Percentiles rank a stretch among this genome's conserved stretches.
Conservation (phyloP, 2,113 vertebrate genomes). For the Serilophus lunatus region DNA sequence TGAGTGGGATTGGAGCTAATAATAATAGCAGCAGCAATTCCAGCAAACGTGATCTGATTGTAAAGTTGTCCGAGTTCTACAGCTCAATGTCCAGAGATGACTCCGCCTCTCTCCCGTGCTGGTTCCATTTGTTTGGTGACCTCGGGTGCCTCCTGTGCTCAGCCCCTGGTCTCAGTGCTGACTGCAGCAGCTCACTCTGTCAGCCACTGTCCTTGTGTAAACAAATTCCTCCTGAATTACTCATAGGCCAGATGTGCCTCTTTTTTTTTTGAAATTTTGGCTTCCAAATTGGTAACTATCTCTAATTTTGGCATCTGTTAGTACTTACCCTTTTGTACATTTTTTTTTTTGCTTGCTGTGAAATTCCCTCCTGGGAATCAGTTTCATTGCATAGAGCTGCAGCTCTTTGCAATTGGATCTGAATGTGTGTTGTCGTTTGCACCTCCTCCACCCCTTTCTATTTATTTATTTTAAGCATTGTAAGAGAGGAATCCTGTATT, state of each 20-base stretch:
- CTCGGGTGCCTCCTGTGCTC: neutral
- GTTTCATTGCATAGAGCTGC: neutral
- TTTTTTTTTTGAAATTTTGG: slow-evolving; percentile 39
- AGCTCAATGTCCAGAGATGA: neutral
- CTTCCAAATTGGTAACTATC: neutral
- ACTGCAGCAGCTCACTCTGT: slow-evolving; percentile 23
- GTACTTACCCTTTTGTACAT: neutral
- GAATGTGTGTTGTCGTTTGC: neutral
- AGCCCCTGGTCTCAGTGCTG: neutral
- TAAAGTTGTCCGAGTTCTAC: neutral
- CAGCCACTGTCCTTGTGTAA: slow-evolving; percentile 28
- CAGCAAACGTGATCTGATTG: neutral
- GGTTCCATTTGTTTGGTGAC: neutral
- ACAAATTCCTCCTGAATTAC: slow-evolving; percentile 45
- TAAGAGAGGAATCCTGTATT: neutral
- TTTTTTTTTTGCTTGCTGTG: neutral
- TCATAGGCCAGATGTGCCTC: slow-evolving; percentile 49
- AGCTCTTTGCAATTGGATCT: neutral
- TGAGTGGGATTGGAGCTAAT: neutral
- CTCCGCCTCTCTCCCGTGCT: neutral
- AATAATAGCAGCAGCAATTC: too few species aligned
- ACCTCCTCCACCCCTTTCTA: neutral
- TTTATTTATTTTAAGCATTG: neutral
- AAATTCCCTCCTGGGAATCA: neutral
- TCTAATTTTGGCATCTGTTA: slow-evolving; percentile 23